Conservation (phyloP, 2,113 vertebrate species). For the Hylia prasina region DNA sequence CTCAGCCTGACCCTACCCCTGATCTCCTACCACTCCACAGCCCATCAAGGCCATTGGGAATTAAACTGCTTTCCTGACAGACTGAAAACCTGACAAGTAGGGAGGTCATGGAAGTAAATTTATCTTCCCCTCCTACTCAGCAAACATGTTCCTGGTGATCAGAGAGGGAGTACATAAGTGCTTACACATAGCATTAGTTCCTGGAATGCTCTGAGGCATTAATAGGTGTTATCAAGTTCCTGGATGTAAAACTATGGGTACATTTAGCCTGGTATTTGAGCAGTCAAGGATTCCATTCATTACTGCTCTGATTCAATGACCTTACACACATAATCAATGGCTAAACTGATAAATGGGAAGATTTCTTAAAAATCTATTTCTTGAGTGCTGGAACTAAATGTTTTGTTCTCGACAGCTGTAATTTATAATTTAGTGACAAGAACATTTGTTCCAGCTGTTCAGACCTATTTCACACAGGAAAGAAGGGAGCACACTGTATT, state of each 20-base stretch:
- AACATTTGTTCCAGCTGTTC: constrained; percentile 63
- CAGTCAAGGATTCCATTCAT: constrained; percentile 43
- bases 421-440: constrained; percentile 65
- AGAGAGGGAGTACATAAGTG: background rate
- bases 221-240: constrained; percentile 15
- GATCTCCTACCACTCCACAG: background rate
- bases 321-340: constrained; percentile 69
- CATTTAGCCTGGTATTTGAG: background rate
- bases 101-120: background rate
- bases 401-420: constrained; percentile 61
- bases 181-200: background rate
- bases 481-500: background rate
- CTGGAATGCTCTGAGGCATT: constrained; percentile 20
- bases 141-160: background rate
- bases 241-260: background rate
- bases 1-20: background rate
- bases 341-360: constrained; percentile 67
- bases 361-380: constrained; percentile 67
- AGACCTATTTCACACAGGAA: background rate
- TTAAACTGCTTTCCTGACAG: background rate
- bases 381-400: constrained; percentile 58
- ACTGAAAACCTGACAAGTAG: background rate
- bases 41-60: background rate
- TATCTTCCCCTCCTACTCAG: background rate
- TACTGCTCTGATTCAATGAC: constrained; percentile 49